phyloP scores from a whole-genome alignment of 2,113 vertebrate genomes.

The Origma solitaria region DNA sequence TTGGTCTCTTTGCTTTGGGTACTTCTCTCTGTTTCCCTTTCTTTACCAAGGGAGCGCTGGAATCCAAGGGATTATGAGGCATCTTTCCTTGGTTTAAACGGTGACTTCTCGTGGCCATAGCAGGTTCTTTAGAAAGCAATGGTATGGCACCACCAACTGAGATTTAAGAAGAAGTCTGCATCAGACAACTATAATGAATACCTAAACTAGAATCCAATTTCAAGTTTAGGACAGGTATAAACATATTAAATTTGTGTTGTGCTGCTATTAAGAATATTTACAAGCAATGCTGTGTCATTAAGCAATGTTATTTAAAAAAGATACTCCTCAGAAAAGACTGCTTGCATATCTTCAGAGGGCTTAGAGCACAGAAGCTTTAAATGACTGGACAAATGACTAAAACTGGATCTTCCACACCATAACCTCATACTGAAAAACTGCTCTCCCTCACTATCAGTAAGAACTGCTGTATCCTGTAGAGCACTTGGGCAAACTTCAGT shows the following conservation, averaged over 20 bases:
- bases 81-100: constrained; percentile 76
- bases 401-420: background rate
- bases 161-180: background rate
- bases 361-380: background rate
- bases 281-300: background rate
- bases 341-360: background rate
- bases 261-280: background rate
- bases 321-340: background rate
- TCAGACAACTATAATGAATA: background rate
- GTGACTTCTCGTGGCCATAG: constrained; percentile 68
- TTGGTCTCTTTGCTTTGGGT: constrained; percentile 94
- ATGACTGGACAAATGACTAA: background rate
- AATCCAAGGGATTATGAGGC: constrained; percentile 95
- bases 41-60: constrained; percentile 91
- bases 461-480: background rate
- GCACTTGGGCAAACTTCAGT: background rate
- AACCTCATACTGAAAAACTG: background rate
- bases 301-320: background rate
- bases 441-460: background rate
- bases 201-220: background rate
- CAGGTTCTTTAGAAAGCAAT: constrained; percentile 81
- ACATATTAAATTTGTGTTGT: background rate
- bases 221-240: background rate
- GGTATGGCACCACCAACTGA: constrained; percentile 88
- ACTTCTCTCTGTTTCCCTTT: constrained; percentile 96